Percentiles rank a stretch among this genome's conserved stretches.
Evolutionary conservation across 2,888 invertebrate species (phyloP).

Genomic region (Aethes cnicana): DNA sequence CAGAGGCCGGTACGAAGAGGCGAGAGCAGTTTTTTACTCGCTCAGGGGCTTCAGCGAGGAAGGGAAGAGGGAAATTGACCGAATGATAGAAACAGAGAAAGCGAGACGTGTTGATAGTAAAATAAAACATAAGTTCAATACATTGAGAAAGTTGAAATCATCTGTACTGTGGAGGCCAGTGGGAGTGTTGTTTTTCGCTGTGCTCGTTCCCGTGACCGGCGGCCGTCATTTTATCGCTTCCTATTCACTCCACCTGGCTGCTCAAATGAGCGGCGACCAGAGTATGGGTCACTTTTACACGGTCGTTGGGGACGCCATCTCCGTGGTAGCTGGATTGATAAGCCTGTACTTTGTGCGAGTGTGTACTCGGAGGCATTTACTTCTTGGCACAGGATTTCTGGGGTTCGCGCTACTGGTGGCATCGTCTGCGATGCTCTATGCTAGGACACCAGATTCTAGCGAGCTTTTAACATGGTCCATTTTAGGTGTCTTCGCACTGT

Average conservation of each 20-base stretch:
- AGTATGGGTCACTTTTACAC: slow-evolving; percentile 22
- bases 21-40: background rate
- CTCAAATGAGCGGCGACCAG: slow-evolving; percentile 19
- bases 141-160: too few species aligned
- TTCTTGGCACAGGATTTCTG: background rate
- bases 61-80: background rate
- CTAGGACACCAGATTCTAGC: background rate
- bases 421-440: background rate
- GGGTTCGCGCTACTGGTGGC: background rate
- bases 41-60: slow-evolving; percentile 1
- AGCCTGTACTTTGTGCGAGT: background rate
- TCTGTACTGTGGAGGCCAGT: slow-evolving; percentile 27
- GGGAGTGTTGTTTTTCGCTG: slow-evolving; percentile 4
- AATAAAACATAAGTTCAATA: too few species aligned
- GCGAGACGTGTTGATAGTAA: too few species aligned
- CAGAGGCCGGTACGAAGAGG: slow-evolving; percentile 5
- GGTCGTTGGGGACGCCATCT: background rate
- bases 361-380: slow-evolving; percentile 7
- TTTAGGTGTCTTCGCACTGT: slow-evolving; percentile 3
- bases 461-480: slow-evolving; percentile 7
- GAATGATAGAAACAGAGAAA: background rate
- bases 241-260: slow-evolving; percentile 20
- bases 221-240: slow-evolving; percentile 21
- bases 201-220: slow-evolving; percentile 10
- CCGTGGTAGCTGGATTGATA: background rate